Evolutionary conservation across 2,888 invertebrate species (phyloP).

Genomic region (Pachydiplax longipennis): DNA sequence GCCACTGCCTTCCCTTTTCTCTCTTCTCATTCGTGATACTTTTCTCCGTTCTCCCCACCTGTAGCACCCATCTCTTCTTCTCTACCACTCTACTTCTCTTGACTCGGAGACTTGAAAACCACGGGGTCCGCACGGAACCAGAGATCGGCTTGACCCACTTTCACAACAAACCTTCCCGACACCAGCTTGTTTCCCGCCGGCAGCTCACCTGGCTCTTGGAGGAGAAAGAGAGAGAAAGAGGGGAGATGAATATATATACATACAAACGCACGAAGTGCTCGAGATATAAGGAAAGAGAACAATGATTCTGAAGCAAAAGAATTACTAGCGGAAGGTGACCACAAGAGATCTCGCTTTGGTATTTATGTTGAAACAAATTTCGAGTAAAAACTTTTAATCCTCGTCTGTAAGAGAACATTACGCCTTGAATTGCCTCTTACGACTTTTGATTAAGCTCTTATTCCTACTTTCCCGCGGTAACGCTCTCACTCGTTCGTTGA

Average conservation of each 20-base stretch:
- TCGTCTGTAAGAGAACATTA: not conserved
- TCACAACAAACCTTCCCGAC: not conserved
- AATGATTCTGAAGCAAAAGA: not conserved
- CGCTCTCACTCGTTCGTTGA: not conserved
- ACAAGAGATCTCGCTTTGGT: not conserved
- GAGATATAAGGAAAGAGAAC: not conserved
- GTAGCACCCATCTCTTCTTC: not conserved
- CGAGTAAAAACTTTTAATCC: not conserved
- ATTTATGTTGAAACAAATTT: not conserved
- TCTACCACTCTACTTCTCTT: not conserved
- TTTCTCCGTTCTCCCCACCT: not conserved
- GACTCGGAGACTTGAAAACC: slow-evolving; percentile 8
- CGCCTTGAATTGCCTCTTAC: not conserved
- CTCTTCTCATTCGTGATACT: not conserved
- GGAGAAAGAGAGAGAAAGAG: not conserved
- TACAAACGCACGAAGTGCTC: not conserved
- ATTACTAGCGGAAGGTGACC: not conserved
- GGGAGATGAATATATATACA: not conserved
- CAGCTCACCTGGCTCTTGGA: slow-evolving; percentile 27
- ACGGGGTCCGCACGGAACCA: slow-evolving; percentile 26
- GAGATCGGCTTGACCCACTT: slow-evolving; percentile 32
- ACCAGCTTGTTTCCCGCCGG: not conserved
- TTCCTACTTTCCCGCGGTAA: not conserved
- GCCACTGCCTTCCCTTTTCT: not conserved
- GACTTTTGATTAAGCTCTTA: not conserved